Evolutionary conservation across 2,113 vertebrate species (phyloP).

Genomic region (Oncorhynchus gorbuscha): DNA sequence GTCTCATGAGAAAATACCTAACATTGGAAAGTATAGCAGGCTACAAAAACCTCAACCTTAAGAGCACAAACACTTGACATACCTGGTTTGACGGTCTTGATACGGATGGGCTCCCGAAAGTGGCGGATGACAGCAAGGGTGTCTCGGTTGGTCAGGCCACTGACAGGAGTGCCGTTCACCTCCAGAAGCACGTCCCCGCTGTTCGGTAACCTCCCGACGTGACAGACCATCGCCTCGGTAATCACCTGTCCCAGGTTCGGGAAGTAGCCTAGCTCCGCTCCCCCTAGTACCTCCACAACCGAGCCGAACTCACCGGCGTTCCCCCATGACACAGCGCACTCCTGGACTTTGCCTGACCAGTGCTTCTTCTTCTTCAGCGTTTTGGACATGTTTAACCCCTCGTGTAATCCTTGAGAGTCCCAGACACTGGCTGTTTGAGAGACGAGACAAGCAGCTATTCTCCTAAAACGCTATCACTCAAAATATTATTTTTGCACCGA

Average conservation of each 20-base stretch:
- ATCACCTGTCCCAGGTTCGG: constrained; percentile 83
- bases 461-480: constrained; percentile 26
- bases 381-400: constrained; percentile 83
- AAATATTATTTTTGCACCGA: constrained; percentile 29
- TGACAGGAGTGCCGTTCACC: constrained; percentile 94
- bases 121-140: constrained; percentile 90
- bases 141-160: constrained; percentile 92
- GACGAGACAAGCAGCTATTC: constrained; percentile 16
- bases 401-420: constrained; percentile 32
- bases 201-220: constrained; percentile 79
- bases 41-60: too few relatives aligned
- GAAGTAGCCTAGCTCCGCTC: constrained; percentile 91
- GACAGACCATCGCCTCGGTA: constrained; percentile 77
- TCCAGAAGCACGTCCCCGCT: constrained; percentile 90
- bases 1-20: too few relatives aligned
- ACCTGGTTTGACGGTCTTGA: constrained; percentile 94
- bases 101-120: constrained; percentile 89
- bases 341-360: constrained; percentile 92
- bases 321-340: constrained; percentile 85
- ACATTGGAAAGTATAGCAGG: background rate
- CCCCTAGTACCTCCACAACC: constrained; percentile 82
- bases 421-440: constrained; percentile 31
- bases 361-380: constrained; percentile 95
- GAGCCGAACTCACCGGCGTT: constrained; percentile 72
- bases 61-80: constrained; percentile 31